Base-by-base conservation (phyloP, 1,140 invertebrate genomes). In the Megalonaias nervosa region DNA sequence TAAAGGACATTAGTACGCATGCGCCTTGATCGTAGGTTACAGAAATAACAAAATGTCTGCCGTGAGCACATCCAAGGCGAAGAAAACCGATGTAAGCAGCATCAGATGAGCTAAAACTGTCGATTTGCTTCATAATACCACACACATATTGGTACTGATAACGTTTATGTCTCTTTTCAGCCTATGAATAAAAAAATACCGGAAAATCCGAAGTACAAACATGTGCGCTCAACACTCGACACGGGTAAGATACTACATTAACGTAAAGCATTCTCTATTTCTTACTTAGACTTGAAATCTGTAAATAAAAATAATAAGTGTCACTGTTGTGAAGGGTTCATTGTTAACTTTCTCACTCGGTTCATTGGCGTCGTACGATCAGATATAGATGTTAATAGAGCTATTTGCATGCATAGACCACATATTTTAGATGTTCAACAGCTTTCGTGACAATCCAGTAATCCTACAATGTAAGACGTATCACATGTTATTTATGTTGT, bases 171-270 rank as follows among this genome's bases (percentile, higher is more conserved):
- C 74, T 59, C 72, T 65, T 85, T 88, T 61, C 80, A 90, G 90
- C 82, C 84, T 15, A 56, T 91, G 81, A 75, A 85, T 21, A 90
- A 88, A 79, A 86, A 86, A 80, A 82, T 90, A 14, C 89, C 89
- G 62, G 84, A 83, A 77, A 91, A 91, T 81, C 90, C 90, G 13
- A 89, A 89, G 83, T 91, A 91, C 81, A 87, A 87, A 81, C 81
- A 91, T 88, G 85, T 91, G 26, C 77, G 85, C 81, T 57, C 88
- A 14, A 89, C 87, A 19, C 79, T 91, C 72, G 90, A 91, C 80
- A 90, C 90, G 84, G 90, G 90, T 90, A 81, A 79, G 79, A 71
- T 14, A 57, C 15, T 60, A 66, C 23, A 17, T 65, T 57, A 56
- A 65, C 15, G 71, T 26, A 59, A 61, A 13, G 59, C 13, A 23